phyloP scores from a whole-genome alignment of 1,140 invertebrate species.

The Neodiprion lecontei region DNA sequence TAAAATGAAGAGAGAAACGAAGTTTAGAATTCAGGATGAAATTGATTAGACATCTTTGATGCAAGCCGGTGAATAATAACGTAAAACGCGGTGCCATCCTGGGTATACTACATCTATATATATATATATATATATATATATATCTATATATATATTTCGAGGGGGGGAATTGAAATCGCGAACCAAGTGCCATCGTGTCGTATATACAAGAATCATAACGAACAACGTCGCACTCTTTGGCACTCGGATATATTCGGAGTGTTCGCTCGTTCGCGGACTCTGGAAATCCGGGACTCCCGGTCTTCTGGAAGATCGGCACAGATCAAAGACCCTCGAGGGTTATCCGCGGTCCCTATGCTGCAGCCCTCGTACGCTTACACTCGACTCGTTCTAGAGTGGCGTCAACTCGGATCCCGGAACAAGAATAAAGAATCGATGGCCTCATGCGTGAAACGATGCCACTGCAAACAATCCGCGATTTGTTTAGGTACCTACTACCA shows the following conservation, averaged over 20 bases:
- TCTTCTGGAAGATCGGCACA: conserved; percentile 41
- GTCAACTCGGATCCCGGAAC: conserved; percentile 56
- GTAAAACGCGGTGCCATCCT: no score
- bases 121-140: no score
- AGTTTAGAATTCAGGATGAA: no score
- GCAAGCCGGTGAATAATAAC: no score
- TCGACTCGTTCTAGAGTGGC: conserved; percentile 58
- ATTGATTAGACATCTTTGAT: no score
- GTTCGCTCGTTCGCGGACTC: background rate
- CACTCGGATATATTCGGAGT: background rate
- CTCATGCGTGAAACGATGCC: conserved; percentile 63
- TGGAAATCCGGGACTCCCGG: conserved; percentile 14
- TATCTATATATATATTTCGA: no score
- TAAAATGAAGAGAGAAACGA: no score
- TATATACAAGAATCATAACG: background rate
- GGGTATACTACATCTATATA: no score
- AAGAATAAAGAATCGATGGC: conserved; percentile 59
- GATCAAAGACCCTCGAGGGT: conserved; percentile 51
- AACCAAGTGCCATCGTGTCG: background rate
- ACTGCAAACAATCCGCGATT: conserved; percentile 61
- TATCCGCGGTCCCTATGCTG: conserved; percentile 34
- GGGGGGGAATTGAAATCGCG: no score
- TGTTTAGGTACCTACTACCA: conserved; percentile 56
- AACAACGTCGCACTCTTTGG: conserved; percentile 3
- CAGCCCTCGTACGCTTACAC: conserved; percentile 51